Percentiles rank a stretch among this genome's conserved stretches.
Evolutionary conservation across 2,888 invertebrate species (phyloP).

Genomic region (Acleris laterana): DNA sequence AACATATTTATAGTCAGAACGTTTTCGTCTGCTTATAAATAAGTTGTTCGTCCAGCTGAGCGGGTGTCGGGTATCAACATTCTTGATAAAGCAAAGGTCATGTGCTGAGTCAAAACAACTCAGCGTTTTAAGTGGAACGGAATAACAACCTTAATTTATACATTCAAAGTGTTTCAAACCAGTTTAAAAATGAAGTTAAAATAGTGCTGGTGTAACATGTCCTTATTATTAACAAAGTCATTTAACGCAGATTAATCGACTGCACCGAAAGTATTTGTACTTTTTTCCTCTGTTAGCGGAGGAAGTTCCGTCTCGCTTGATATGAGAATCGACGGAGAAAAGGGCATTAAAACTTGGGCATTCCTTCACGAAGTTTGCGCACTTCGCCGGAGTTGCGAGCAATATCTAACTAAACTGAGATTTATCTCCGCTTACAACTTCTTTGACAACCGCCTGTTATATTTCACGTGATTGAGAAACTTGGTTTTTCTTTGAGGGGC

Average conservation of each 20-base stretch:
- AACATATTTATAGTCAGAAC: slow-evolving; percentile 27
- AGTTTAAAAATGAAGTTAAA: slow-evolving; percentile 5
- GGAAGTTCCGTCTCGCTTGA: slow-evolving; percentile 61
- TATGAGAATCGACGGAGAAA: slow-evolving; percentile 66
- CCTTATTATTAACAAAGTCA: too few species aligned
- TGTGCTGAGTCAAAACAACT: slow-evolving; percentile 62
- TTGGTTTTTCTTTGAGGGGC: slow-evolving; percentile 51
- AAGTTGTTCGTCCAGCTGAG: slow-evolving; percentile 49
- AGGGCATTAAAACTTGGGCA: slow-evolving; percentile 74
- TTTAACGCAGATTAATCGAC: too few species aligned
- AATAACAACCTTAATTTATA: slow-evolving; percentile 57
- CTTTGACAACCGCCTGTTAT: slow-evolving; percentile 67
- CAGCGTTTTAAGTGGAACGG: slow-evolving; percentile 61
- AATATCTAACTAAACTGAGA: slow-evolving; percentile 71
- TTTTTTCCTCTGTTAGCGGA: slow-evolving; percentile 39
- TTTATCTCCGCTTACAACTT: slow-evolving; percentile 71
- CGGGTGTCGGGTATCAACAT: slow-evolving; percentile 60
- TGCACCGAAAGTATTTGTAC: slow-evolving; percentile 10
- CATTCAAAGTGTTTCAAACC: slow-evolving; percentile 3
- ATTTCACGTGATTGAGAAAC: slow-evolving; percentile 62
- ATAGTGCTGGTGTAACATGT: background rate
- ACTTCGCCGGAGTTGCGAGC: slow-evolving; percentile 59
- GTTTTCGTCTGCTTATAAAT: slow-evolving; percentile 34
- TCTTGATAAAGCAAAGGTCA: slow-evolving; percentile 61
- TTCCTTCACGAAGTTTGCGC: slow-evolving; percentile 62